Evolutionary conservation across 64 coral and sea anemone species (phyloP), one percentile per base, ranked within the genome.

Genomic region (Montipora foliosa): DNA sequence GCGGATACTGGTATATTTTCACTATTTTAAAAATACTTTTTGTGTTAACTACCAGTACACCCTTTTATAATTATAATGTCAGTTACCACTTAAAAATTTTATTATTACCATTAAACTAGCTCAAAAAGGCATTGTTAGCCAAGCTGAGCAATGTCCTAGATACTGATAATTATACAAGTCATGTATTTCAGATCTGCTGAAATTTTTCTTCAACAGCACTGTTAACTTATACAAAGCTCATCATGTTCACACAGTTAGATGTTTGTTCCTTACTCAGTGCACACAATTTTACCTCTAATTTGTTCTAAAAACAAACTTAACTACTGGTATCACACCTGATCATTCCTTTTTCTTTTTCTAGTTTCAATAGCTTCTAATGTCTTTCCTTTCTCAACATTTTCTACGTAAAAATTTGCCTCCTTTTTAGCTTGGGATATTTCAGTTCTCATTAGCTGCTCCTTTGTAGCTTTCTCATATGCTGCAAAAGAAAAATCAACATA

Each of bases 371-470:
- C 97, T 90, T 92, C 89, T 77, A 99, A 90, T 78, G 86, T 91
- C 94, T 99, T 99, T 50, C 95, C 92, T 79, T 99, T 94, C 70
- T 99, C 97, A 17, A 99, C 97, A 86, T 82, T 96, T 83, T 99
- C 83, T 3, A 94, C 52, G 61, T 99, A 99, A 79, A 96, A 87
- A 80, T 94, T 99, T 44, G 97, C 97, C 87, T 99, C 97, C 46
- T 67, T 94, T 47, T 99, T 99, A 12, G 97, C 97, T 67, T 99
- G 97, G 21, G 97, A 99, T 83, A 99, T 99, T 73, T 99, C 97
- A 77, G 97, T 96, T 89, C 97, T 89, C 97, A 96, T 99, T 83
- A 95, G 76, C 78, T 96, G 92, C 59, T 99, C 92, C n/a, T 93
- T 96, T 55, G 91, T 82, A 24, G 89, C 92, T 76, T 99, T 99